Conservation (phyloP, 2,113 vertebrate species). For the Eira barbara region DNA sequence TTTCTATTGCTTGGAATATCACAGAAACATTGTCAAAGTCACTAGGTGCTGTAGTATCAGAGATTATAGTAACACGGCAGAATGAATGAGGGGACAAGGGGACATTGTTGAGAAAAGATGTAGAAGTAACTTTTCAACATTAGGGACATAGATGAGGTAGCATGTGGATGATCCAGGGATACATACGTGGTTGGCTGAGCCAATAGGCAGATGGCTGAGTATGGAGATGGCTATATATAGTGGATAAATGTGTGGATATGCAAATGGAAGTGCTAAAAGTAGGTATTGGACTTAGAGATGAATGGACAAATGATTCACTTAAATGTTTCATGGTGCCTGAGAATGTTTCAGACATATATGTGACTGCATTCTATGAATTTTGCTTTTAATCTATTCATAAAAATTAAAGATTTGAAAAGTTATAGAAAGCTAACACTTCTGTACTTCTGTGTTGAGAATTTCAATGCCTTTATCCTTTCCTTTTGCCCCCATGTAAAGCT, state of each 20-base stretch:
- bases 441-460: neutral
- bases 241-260: neutral
- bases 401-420: neutral
- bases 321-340: neutral
- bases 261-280: neutral
- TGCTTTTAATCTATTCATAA: neutral
- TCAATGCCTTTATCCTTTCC: neutral
- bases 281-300: neutral
- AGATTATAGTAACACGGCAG: neutral
- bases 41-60: neutral
- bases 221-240: neutral
- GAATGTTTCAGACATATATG: neutral
- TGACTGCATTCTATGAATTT: neutral
- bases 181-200: neutral
- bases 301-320: neutral
- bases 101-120: neutral
- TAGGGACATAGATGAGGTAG: neutral
- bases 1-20: neutral
- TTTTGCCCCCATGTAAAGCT: neutral
- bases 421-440: neutral
- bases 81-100: neutral
- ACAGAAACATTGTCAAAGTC: neutral
- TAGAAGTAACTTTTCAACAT: neutral
- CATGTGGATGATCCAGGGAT: neutral
- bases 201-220: neutral